Evolutionary conservation across 2,888 invertebrate genomes (phyloP).

Genomic region (Onthophagus sagittarius): DNA sequence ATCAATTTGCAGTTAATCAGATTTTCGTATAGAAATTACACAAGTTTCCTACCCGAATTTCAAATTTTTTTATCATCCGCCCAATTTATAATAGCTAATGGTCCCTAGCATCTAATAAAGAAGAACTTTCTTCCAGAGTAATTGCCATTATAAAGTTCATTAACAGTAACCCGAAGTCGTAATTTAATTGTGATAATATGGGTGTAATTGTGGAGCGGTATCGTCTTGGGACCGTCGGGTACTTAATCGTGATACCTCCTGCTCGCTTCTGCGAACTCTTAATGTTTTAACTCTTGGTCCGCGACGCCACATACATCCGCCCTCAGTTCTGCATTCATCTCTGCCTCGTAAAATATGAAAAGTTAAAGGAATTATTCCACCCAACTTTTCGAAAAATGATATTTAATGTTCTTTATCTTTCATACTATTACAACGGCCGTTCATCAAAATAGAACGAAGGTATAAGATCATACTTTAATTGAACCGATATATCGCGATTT

Average conservation of each 20-base stretch:
- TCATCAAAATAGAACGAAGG: no score
- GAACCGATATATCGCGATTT: background rate
- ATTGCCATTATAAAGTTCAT: constrained; percentile 30
- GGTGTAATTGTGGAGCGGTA: constrained; percentile 36
- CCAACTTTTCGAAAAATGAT: background rate
- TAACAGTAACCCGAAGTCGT: constrained; percentile 34
- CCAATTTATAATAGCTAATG: constrained; percentile 19
- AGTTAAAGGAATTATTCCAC: background rate
- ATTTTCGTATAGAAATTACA: no score
- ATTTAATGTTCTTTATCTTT: no score
- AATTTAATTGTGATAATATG: constrained; percentile 39
- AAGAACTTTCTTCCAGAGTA: constrained; percentile 27
- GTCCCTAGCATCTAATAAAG: constrained; percentile 26
- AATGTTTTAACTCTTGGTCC: constrained; percentile 31
- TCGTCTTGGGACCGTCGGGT: constrained; percentile 33
- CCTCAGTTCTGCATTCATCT: background rate
- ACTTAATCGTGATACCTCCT: constrained; percentile 35
- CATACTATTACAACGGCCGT: no score
- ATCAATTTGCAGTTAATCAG: no score
- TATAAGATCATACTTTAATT: background rate
- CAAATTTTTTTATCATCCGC: constrained; percentile 5
- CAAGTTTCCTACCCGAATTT: background rate
- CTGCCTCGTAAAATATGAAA: constrained; percentile 12
- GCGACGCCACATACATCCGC: constrained; percentile 31
- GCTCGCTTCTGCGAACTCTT: constrained; percentile 31